Evolutionary conservation across 1,140 invertebrate genomes (phyloP).

Genomic region (Subanguina moxae): DNA sequence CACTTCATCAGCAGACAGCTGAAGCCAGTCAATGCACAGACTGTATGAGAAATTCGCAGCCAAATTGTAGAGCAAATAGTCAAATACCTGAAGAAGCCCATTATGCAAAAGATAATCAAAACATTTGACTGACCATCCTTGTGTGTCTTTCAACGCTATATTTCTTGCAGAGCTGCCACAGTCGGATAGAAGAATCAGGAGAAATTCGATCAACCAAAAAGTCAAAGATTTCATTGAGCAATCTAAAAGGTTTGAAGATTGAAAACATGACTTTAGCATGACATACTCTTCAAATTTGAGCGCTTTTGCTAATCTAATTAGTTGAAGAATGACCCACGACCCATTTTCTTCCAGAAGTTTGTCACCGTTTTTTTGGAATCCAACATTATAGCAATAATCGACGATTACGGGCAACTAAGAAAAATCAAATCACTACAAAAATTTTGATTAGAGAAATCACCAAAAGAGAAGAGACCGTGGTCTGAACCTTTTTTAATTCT

Average conservation of each 20-base stretch:
- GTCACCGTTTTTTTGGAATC: not conserved
- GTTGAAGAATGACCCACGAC: not conserved
- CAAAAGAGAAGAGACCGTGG: not conserved
- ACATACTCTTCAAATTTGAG: not conserved
- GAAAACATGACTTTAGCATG: not conserved
- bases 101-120: not conserved
- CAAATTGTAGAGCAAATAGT: constrained; percentile 4
- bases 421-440: not conserved
- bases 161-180: constrained; percentile 2
- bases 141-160: not conserved
- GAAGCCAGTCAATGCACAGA: not conserved
- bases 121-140: not conserved
- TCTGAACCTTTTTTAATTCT: not conserved
- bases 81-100: not conserved
- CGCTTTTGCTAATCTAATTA: not conserved
- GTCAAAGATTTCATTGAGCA: not conserved
- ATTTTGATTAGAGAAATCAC: not conserved
- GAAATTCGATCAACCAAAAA: not conserved
- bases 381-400: not conserved
- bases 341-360: not conserved
- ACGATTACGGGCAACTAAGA: not conserved
- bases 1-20: not conserved
- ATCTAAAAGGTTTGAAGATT: not conserved
- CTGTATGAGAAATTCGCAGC: not conserved
- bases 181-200: not conserved